Base-by-base conservation (phyloP, 1,140 invertebrate genomes). In the Sogatella furcifera region DNA sequence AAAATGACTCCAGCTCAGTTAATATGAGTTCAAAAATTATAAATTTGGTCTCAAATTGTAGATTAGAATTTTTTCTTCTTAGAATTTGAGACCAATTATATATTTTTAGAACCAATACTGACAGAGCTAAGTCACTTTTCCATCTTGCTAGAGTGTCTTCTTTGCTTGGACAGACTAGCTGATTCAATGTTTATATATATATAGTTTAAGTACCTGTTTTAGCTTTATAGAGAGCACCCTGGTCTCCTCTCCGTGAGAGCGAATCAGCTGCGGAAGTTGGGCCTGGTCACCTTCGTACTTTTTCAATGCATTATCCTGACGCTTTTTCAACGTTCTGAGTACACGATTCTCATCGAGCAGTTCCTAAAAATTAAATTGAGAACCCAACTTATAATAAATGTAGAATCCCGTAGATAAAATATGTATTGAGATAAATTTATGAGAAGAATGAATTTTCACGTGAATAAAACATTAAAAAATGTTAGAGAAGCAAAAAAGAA, bases 241-340 rank as follows among this genome's bases (percentile, higher is more conserved):
- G n/a, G 88, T 75, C 73, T 90, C 87, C 68, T 89, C 86, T 34
- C 80, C 82, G 69, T 89, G 86, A 0, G 85, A 83, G 68, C 83
- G 81, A 11, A 70, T 62, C 4, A 70, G 46, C n/a, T 67, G 64
- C 0, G 69, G 69, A 9, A 69, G 49, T 49, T 66, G 44, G 1
- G 65, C 66, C 41, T 69, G 59, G 5, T 55, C 55, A 1, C 67
- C 66, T 43, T 70, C 69, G 65, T 72, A 80, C 76, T 77, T 80
- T 66, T 79, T 80, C 19, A 90, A 70, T 1, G 86, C 87, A 52
- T 80, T 80, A 66, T 87, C 85, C 70, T 89, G 87, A 57, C 86
- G 80, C 68, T 86, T 88, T 69, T 89, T 85, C 38, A 89, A 72
- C 2, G 82, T 83, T 62, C 83, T 82, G 10, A 89, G 70, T 34